Base-by-base conservation (phyloP, 1,140 invertebrate species). In the Antheraea mylitta region DNA sequence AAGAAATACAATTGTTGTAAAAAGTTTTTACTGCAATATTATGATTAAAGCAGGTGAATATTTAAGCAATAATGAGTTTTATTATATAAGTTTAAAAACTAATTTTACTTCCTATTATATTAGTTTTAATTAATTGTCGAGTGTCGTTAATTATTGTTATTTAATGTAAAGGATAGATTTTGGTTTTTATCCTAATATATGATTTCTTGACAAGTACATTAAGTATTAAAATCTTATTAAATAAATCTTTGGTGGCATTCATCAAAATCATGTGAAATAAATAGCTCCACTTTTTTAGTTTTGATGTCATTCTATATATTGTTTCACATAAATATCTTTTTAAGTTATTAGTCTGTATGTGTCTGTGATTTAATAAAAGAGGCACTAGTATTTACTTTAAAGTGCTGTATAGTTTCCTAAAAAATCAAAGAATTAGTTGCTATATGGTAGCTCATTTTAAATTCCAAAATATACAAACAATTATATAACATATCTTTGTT, bases 301-400 rank as follows among this genome's bases (percentile, higher is more conserved):
- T 42, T 42, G 38, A 42, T 42, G 38, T 30, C 22, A 30, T 42
- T 42, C 38, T 53, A 6, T 53, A 16, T 16, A 16, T 53, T 53
- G 45, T 53, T 53, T 53, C 45, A 53, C 45, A 22, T 61, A 30
- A 6, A 61, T 16, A 30, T 13, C n/a, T 61, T 61, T 10, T 18
- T 30, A 22, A 22, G 22, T 61, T 30, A 61, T 22, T 30, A 61
- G 18, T 60, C 19, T 13, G 18, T 30, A 30, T 22, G 22, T 76
- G 68, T 72, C 68, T 73, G 71, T 72, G 68, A 74, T 74, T 66
- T 72, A 69, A 30, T 22, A 36, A 71, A 71, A 61, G 69, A 69
- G 74, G 70, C 71, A 70, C 70, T 72, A 72, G 68, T 70, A 63
- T 71, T n/a, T 53, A 16, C 13, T 53, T 2, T 16, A 53, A 2